Conservation (phyloP, 2,797 vertebrate species). For the Chelmon rostratus region DNA sequence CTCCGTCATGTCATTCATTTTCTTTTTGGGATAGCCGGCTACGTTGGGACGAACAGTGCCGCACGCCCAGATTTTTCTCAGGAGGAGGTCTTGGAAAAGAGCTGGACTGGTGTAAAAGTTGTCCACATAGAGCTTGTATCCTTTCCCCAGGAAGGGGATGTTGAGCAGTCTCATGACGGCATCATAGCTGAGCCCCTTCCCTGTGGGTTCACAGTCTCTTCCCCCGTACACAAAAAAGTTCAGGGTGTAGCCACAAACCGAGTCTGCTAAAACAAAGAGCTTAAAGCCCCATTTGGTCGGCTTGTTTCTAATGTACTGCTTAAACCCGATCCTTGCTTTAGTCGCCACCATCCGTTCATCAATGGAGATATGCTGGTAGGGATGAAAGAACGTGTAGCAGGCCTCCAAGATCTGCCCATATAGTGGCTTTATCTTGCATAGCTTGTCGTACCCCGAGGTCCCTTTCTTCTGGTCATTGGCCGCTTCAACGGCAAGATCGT, state of each 20-base stretch:
- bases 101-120: constrained; percentile 80
- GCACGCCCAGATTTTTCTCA: constrained; percentile 67
- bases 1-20: constrained; percentile 35
- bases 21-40: constrained; percentile 53
- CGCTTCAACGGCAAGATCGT: constrained; percentile 52
- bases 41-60: constrained; percentile 67
- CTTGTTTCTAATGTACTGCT: constrained; percentile 78
- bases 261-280: constrained; percentile 80
- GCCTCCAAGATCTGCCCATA: constrained; percentile 72
- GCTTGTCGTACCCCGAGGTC: constrained; percentile 56
- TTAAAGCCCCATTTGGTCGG: constrained; percentile 80
- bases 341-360: constrained; percentile 81
- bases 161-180: constrained; percentile 73
- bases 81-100: constrained; percentile 71
- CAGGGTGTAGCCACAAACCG: constrained; percentile 71
- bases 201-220: constrained; percentile 34
- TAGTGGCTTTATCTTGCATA: constrained; percentile 76
- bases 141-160: constrained; percentile 70
- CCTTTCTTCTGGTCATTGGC: constrained; percentile 70
- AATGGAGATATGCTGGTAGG: constrained; percentile 76
- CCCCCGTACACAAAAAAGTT: constrained; percentile 79
- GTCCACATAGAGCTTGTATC: constrained; percentile 81
- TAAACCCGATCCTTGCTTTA: constrained; percentile 71
- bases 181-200: constrained; percentile 70
- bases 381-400: constrained; percentile 73